Evolutionary conservation across 2,797 vertebrate genomes (phyloP), one percentile per base, ranked within the genome.

Genomic region (Chelidonichthys spinosus): DNA sequence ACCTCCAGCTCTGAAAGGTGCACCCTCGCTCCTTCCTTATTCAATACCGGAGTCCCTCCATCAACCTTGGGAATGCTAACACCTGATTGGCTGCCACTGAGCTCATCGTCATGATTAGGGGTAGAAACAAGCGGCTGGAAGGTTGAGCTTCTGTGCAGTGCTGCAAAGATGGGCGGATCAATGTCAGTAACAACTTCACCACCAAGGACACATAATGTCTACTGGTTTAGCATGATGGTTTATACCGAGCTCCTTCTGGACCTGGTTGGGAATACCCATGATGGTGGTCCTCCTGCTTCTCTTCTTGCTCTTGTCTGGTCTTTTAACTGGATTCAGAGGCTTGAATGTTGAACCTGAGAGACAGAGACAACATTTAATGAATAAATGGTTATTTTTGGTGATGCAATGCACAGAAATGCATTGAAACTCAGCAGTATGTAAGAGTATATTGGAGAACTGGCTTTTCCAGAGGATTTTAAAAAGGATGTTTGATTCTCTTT

Each of bases 211-310:
- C 36, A 58, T 53, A 3, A 37, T 56, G 40, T 56, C 35, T 15
- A 7, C 1, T 35, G 3, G 14, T 64, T 72, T 33, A 17, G 14
- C 10, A 42, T 36, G 7, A 52, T 37, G 6, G 6, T 52, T 5
- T 5, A 79, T 94, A 99, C 97, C 96, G 0, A 99, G 95, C 80
- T 99, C 98, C 81, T 95, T 96, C 82, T 99, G 98, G 86, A 99
- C 95, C 0, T 99, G 97, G 76, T 97, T 96, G 4, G 98, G 98
- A 73, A 99, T 95, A 6, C 98, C 98, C 95, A 99, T 96, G 79
- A 99, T 97, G 0, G 97, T 99, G 0, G 97, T 98, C 75, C 98
- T 95, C 89, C 98, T 95, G 84, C 84, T 95, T 53, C 96, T 94
- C 90, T 94, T 97, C 72, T 70, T 87, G 90, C 81, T 83, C 93